Base-by-base conservation (phyloP, 1,140 invertebrate species). In the Diuraphis noxia region DNA sequence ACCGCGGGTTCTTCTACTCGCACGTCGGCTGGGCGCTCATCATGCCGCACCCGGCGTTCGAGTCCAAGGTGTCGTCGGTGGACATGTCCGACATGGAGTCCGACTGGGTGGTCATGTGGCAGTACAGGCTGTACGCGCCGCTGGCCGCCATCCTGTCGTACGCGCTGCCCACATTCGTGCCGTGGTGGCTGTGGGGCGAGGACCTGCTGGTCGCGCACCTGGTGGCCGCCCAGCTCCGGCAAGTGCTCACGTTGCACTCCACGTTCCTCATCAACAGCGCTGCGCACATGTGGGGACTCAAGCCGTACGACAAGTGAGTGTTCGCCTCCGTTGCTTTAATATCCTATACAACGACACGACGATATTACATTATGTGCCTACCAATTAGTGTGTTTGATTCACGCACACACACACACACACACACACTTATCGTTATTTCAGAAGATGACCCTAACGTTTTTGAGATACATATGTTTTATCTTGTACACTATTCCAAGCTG, bases 11-110 rank as follows among this genome's bases (percentile, higher is more conserved):
- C 94, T 98, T 98, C 95, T 99, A 98, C 94, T 96, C 98, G 0
- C 98, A 99, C 93, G 96, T 98, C 92, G 98, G 98, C 7, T 99
- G 98, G 98, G 94, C 98, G 81, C 94, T 98, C 94, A 94, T 97
- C 1, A 94, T 96, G 85, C 98, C 98, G 93, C 97, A 98, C 93
- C 97, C 96, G 23, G 96, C 98, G 90, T 97, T 98, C 1, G 96
- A 96, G 85, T 95, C 94, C 2, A 98, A 97, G 93, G 97, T 97
- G 19, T 96, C 96, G 91, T 94, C 94, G 1, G 94, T 99, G 4
- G 97, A 98, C 93, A 95, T 98, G 94, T 96, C 95, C 93, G 97
- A 98, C 93, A 93, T 98, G 23, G 94, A 95, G 30, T 93, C 94
- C 23, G 97, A 98, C 93, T 95, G 95, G 4, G 94, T 98, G 3